Conservation (phyloP, 2,113 vertebrate genomes). For the Quiscalus mexicanus region DNA sequence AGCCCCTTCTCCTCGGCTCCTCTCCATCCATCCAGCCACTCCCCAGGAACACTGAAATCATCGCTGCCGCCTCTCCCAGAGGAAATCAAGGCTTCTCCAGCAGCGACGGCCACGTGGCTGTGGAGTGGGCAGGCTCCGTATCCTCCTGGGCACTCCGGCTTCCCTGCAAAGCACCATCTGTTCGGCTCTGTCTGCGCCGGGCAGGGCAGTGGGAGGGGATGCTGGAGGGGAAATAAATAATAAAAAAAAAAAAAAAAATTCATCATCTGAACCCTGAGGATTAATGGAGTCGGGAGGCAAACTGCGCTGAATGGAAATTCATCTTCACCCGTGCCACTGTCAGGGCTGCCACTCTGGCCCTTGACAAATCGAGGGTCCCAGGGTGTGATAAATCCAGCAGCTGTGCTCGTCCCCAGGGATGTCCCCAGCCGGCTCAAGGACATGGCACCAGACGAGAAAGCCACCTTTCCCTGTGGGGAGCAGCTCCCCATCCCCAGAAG, state of each 20-base stretch:
- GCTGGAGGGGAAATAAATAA: conserved; percentile 85
- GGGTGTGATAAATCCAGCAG: conserved; percentile 88
- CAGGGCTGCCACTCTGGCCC: conserved; percentile 82
- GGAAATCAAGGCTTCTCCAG: conserved; percentile 92
- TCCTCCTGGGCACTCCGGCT: conserved; percentile 81
- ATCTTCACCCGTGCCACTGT: conserved; percentile 90
- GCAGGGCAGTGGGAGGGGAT: conserved; percentile 79
- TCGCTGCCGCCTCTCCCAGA: conserved; percentile 82
- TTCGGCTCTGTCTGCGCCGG: conserved; percentile 65
- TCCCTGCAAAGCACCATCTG: conserved; percentile 77
- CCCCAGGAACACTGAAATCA: conserved; percentile 62
- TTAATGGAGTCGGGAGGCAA: conserved; percentile 85
- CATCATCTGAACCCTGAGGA: conserved; percentile 88
- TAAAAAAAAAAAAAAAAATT: conserved; percentile 86
- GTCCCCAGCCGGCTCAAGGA: not conserved
- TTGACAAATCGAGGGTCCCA: conserved; percentile 94
- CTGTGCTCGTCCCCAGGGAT: conserved; percentile 54
- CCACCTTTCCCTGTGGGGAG: not conserved
- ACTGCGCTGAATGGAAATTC: conserved; percentile 91
- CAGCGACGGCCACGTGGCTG: conserved; percentile 76
- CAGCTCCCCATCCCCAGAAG: not conserved
- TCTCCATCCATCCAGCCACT: conserved; percentile 3
- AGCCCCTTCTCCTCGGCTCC: conserved; percentile 20
- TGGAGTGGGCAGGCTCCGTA: conserved; percentile 80
- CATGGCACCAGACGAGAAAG: accelerated